These are phyloP conservation scores for Sebastes trivittatus DNA, from an alignment of 2,797 vertebrate species.

Conservation along the genomic window DNA sequence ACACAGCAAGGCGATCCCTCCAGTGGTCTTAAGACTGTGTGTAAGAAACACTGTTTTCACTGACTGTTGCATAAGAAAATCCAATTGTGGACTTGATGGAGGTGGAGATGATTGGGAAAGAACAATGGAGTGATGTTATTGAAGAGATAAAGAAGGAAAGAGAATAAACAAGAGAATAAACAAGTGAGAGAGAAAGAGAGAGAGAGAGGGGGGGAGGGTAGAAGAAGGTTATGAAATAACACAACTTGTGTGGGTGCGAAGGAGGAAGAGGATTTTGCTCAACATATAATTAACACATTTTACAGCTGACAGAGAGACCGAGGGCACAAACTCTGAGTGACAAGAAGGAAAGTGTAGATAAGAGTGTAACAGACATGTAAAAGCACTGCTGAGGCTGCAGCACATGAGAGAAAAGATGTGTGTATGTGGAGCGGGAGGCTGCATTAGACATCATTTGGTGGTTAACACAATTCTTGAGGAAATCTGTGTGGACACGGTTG, in stretches of 20 bases:
- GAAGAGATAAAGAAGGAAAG: constrained; percentile 7
- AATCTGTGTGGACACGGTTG: constrained; percentile 69
- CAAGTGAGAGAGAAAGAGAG: constrained; percentile 6
- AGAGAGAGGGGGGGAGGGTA: neutral
- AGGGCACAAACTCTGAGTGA: constrained; percentile 45
- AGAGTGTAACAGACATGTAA: constrained; percentile 27
- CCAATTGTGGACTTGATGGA: neutral
- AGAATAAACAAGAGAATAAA: constrained; percentile 9
- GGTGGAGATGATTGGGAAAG: neutral
- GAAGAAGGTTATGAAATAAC: constrained; percentile 69
- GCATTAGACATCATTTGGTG: constrained; percentile 31
- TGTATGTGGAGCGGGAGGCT: neutral
- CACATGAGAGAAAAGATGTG: neutral
- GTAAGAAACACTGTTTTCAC: neutral
- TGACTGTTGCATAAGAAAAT: neutral
- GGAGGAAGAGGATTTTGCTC: constrained; percentile 65
- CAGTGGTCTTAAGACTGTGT: neutral
- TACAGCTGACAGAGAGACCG: constrained; percentile 52
- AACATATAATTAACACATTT: constrained; percentile 78
- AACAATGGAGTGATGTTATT: neutral
- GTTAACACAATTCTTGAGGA: constrained; percentile 46
- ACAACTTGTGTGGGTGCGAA: constrained; percentile 67
- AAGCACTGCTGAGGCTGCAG: neutral
- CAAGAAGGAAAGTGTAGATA: constrained; percentile 37
- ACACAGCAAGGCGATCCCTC: neutral